Evolutionary conservation across 2,888 invertebrate species (phyloP).

Genomic region (Dynastes tityus): DNA sequence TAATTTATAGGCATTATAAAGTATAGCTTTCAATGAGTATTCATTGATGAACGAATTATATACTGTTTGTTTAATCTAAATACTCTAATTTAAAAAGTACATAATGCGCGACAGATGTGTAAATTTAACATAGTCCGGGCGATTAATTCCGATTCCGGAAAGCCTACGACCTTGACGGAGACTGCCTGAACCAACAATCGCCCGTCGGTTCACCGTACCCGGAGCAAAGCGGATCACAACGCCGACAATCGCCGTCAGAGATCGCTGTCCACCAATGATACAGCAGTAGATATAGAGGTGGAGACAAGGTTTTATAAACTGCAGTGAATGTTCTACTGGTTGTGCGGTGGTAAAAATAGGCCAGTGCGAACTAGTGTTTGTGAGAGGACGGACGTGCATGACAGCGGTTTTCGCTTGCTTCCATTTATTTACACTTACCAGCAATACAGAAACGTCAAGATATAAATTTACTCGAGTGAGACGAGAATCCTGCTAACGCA

Average conservation of each 20-base stretch:
- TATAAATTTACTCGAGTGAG: conserved; percentile 1
- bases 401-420: conserved; percentile 27
- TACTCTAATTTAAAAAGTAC: no score
- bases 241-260: conserved; percentile 58
- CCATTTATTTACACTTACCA: conserved; percentile 10
- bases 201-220: conserved; percentile 5
- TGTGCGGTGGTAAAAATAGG: conserved; percentile 78
- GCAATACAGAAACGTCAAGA: background rate
- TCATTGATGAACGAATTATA: no score
- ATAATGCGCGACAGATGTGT: no score
- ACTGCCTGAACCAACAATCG: conserved; percentile 48
- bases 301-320: conserved; percentile 80
- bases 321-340: conserved; percentile 76
- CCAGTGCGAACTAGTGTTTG: conserved; percentile 66
- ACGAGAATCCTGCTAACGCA: conserved; percentile 1
- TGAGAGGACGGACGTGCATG: conserved; percentile 59
- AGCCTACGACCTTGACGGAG: conserved; percentile 61
- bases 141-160: conserved; percentile 54
- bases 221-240: conserved; percentile 36
- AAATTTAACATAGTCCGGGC: conserved; percentile 29
- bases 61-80: no score
- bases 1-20: no score
- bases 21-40: no score
- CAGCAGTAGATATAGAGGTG: conserved; percentile 64
- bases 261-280: conserved; percentile 54